Evolutionary conservation across 2,888 invertebrate species (phyloP), one percentile per base, ranked within the genome.

Genomic region (Cheiracanthium punctorium): DNA sequence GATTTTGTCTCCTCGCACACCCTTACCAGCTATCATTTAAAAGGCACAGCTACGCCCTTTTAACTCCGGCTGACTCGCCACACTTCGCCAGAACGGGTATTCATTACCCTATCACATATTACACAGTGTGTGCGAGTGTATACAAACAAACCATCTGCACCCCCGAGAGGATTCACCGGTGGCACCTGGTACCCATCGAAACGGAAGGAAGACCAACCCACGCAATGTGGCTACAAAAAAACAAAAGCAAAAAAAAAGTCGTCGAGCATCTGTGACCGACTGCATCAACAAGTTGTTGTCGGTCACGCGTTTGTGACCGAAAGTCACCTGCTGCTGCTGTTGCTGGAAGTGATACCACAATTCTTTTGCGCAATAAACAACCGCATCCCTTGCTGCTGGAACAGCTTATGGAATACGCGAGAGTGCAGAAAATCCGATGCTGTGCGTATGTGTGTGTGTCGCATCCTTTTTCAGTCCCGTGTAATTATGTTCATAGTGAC

Each of bases 321-420:
- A 80, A 86, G 75, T 86, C 85, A 86, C 85, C 85, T 86, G 85
- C 85, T 65, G 58, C 24, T 17, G n/a, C n/a, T n/a, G n/a, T n/a
- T n/a, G n/a, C n/a, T n/a, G n/a, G 58, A 58, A 58, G 58, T 58
- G 58, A 24, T 58, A 20, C 58, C 24, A 58, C 24, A 24, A 58
- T 58, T n/a, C n/a, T n/a, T 58, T 58, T 58, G 20, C 24, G 24
- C 58, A 58, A 58, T 58, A 58, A n/a, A 58, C 58, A 58, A 58
- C 58, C 58, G 24, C 58, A 58, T 58, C 58, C 58, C 24, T 58
- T 24, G 24, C 58, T 5, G 24, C 58, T 5, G 24, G 58, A 24
- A 58, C 58, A 24, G 58, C 58, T 20, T 58, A 58, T 24, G 58
- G 58, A 24, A 24, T 58, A 24, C 20, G 58, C 58, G 58, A 24